These are phyloP conservation scores for Aplochiton taeniatus DNA, from an alignment of 2,797 vertebrate genomes.

Conservation along the genomic window DNA sequence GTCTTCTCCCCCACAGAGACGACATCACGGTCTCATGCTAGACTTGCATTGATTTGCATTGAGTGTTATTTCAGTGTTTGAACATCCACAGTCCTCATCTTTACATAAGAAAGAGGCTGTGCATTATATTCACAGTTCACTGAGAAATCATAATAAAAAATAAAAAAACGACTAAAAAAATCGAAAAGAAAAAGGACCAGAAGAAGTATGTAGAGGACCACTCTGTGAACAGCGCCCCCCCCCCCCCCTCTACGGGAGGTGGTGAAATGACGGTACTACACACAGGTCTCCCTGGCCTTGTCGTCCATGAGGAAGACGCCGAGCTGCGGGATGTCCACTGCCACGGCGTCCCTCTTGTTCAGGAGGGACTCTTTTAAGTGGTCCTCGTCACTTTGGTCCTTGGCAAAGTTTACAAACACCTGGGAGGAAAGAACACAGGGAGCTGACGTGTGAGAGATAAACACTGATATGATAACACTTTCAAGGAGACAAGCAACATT, in stretches of 20 bases:
- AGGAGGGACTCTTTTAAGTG: conserved; percentile 92
- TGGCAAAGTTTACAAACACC: conserved; percentile 99
- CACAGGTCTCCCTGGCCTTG: conserved; percentile 91
- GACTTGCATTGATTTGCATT: conserved; percentile 92
- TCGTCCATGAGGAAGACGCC: conserved; percentile 86
- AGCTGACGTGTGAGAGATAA: conserved; percentile 10
- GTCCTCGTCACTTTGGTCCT: conserved; percentile 99
- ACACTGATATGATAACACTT: not conserved
- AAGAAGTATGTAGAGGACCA: conserved; percentile 8
- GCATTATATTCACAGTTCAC: conserved; percentile 62
- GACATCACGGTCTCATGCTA: conserved; percentile 46
- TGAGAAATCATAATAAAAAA: conserved; percentile 66
- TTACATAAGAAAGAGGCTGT: conserved; percentile 50
- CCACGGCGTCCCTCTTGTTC: conserved; percentile 88
- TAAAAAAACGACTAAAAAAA: conserved; percentile 54
- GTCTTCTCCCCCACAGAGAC: not conserved
- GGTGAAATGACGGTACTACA: conserved; percentile 75
- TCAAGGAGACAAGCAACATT: not conserved
- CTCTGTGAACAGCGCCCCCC: conserved; percentile 33
- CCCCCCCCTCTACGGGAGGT: conserved; percentile 34
- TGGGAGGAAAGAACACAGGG: conserved; percentile 45
- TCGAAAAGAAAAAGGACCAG: conserved; percentile 41
- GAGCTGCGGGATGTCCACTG: conserved; percentile 87
- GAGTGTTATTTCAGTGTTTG: conserved; percentile 88
- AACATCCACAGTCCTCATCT: conserved; percentile 70